Evolutionary conservation across 35 echinoderm and acorn worm genomes (phyloP), one percentile per base, ranked within the genome.

Genomic region (Apostichopus californicus): DNA sequence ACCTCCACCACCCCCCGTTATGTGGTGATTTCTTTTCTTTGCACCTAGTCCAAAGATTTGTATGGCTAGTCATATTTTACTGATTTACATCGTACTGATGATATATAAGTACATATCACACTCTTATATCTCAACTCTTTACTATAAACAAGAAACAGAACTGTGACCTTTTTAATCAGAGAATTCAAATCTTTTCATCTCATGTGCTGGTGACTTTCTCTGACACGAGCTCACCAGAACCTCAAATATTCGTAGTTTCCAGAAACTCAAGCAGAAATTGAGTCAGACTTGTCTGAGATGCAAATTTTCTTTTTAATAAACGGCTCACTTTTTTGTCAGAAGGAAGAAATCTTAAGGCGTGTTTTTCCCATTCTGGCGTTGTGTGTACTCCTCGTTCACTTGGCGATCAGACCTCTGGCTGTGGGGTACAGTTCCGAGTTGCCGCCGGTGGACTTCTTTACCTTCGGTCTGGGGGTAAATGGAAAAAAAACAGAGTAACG

Each of bases 361-460:
- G 54, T 73, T 73, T 73, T 73, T 17, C 10, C 10, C 10, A 5
- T 59, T 5, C 57, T 10, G 57, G 10, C 57, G 5, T 59, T 10
- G 57, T 18, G 70, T 25, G 24, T 25, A 25, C 24, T 25, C 54
- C 46, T 88, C 5, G 57, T 71, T 71, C 63, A 97, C 83, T 97
- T 97, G 12, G 78, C 78, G 55, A 97, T 92, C 5, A 97, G 88
- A 18, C 96, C 96, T 81, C 96, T 93, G 15, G 96, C 96, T 54
- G 89, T 73, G 4, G 96, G 96, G 71, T 97, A 97, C 12, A 97
- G 91, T 64, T 97, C 93, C n/a, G 96, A 97, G 59, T 94, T 97
- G n/a, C 66, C 78, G 23, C 86, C 80, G 0, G 56, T 22, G 68
- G 94, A 95, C 68, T 78, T 90, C 68, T 25, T 25, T 1, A 86